These are phyloP conservation scores for Drosophila seguyi DNA, from an alignment of 1,140 invertebrate species.

Conservation along the genomic window DNA sequence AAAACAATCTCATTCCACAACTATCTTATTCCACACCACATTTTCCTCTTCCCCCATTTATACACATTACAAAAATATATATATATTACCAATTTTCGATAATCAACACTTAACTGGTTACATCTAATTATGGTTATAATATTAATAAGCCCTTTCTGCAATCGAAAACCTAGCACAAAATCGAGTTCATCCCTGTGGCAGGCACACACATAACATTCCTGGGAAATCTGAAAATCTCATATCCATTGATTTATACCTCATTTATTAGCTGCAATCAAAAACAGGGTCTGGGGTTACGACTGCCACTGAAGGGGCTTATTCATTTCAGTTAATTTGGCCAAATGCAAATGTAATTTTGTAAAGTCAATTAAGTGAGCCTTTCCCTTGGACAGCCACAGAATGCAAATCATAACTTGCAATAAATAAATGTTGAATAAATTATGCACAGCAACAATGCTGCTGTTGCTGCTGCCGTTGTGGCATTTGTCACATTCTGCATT, in stretches of 20 bases:
- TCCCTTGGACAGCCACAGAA: constrained; percentile 31
- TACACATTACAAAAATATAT: neutral
- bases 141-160: constrained; percentile 9
- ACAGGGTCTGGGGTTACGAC: neutral
- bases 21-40: no score
- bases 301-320: constrained; percentile 11
- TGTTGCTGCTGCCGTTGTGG: constrained; percentile 31
- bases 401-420: constrained; percentile 78
- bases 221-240: constrained; percentile 3
- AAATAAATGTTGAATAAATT: constrained; percentile 81
- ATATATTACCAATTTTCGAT: neutral
- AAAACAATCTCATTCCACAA: neutral
- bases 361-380: constrained; percentile 69
- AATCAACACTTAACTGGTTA: neutral
- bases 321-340: constrained; percentile 65
- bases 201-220: neutral
- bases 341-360: constrained; percentile 73
- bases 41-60: no score
- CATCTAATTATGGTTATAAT: constrained; percentile 22
- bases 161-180: constrained; percentile 8
- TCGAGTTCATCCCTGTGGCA: constrained; percentile 1
- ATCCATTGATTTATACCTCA: constrained; percentile 40
- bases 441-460: constrained; percentile 48
- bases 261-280: constrained; percentile 23
- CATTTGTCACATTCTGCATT: constrained; percentile 71